A percentile compares a stretch with the other conserved stretches of the same genome.
Evolutionary conservation across 2,888 invertebrate genomes (phyloP).

Genomic region (Lydus trimaculatus): DNA sequence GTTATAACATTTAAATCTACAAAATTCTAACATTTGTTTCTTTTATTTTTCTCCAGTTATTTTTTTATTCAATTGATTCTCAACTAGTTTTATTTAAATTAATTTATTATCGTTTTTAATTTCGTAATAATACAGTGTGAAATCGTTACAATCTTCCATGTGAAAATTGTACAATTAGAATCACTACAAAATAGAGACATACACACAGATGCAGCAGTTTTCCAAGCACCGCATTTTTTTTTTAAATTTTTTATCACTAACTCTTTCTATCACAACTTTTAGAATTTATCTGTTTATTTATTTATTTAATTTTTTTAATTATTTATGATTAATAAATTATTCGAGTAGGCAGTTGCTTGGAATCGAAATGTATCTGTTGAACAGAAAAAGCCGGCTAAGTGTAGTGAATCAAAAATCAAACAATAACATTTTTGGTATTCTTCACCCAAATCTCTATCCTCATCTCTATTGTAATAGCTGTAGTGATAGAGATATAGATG

Average conservation of each 20-base stretch:
- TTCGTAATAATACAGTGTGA: neutral
- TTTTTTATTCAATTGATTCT: conserved; percentile 16
- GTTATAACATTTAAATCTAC: conserved; percentile 41
- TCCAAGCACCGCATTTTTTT: conserved; percentile 38
- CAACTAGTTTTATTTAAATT: neutral
- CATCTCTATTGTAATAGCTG: neutral
- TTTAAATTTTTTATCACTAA: conserved; percentile 39
- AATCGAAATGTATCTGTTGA: conserved; percentile 26
- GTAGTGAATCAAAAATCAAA: neutral
- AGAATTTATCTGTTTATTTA: conserved; percentile 40
- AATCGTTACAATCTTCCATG: conserved; percentile 11
- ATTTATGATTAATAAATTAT: neutral
- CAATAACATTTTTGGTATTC: neutral
- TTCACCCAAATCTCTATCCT: neutral
- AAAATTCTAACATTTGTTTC: conserved; percentile 23
- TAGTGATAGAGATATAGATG: neutral
- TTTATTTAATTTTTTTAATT: neutral
- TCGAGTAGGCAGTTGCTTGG: conserved; percentile 33
- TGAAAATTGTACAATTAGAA: conserved; percentile 17
- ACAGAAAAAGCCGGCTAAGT: neutral
- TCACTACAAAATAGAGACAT: conserved; percentile 32
- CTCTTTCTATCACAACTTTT: conserved; percentile 51
- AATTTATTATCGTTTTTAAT: conserved; percentile 9
- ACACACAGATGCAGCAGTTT: conserved; percentile 35
- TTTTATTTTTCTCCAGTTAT: neutral